Evolutionary conservation across 1,140 invertebrate species (phyloP).

Genomic region (Apocrypta bakeri): DNA sequence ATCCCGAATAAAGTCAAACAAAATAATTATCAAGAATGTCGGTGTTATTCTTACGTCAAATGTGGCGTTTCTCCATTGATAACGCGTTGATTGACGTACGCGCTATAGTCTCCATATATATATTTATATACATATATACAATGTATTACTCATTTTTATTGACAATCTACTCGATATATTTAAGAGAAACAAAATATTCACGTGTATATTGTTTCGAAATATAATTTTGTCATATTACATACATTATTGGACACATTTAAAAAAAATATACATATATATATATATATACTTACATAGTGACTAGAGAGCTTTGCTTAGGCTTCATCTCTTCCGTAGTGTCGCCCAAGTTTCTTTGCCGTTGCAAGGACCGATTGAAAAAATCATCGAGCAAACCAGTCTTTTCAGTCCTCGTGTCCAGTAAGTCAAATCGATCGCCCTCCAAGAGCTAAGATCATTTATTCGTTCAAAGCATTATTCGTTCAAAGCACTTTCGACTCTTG

Average conservation of each 20-base stretch:
- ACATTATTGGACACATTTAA: no score
- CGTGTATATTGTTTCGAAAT: no score
- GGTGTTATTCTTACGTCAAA: not conserved
- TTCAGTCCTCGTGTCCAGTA: not conserved
- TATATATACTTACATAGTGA: constrained; percentile 77
- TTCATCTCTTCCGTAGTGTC: constrained; percentile 47
- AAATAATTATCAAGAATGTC: constrained; percentile 37
- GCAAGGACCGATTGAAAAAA: constrained; percentile 31
- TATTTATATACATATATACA: no score
- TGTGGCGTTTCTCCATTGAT: not conserved
- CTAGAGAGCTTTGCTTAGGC: constrained; percentile 75
- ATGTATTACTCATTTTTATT: no score
- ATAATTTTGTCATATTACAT: no score
- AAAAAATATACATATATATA: not conserved
- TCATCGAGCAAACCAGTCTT: constrained; percentile 2
- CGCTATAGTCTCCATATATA: no score
- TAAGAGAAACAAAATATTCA: no score
- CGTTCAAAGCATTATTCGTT: not conserved
- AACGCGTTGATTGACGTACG: constrained; percentile 10
- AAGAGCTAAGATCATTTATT: not conserved
- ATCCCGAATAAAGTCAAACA: no score
- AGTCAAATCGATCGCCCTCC: not conserved
- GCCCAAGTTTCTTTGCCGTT: not conserved
- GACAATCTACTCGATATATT: no score
- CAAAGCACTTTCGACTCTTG: not conserved